These are phyloP conservation scores for Pangasius macronema DNA, from an alignment of 2,797 vertebrate species.

Conservation along the genomic window DNA sequence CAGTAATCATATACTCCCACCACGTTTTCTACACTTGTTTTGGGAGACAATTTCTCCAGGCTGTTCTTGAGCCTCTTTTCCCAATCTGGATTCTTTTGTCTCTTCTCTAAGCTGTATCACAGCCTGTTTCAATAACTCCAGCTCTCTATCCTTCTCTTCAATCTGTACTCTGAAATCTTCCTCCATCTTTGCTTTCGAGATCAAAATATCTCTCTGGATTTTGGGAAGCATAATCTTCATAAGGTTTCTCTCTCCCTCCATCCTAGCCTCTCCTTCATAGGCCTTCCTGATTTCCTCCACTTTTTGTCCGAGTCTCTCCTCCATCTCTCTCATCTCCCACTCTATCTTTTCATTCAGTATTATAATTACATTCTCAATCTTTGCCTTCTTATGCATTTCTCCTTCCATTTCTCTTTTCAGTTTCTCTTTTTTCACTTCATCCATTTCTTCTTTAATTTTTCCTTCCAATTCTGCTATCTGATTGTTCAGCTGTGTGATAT, in stretches of 20 bases:
- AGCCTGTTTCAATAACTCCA: conserved; percentile 52
- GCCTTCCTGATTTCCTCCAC: neutral
- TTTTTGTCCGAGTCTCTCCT: neutral
- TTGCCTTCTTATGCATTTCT: neutral
- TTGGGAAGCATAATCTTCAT: neutral
- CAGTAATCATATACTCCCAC: neutral
- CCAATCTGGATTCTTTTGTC: neutral
- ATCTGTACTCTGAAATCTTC: conserved; percentile 24
- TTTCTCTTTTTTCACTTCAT: neutral
- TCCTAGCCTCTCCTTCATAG: neutral
- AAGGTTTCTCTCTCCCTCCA: conserved; percentile 8
- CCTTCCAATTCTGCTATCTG: conserved; percentile 16
- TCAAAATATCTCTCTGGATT: neutral
- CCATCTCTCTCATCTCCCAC: conserved; percentile 2
- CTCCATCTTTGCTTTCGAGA: neutral
- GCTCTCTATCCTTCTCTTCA: conserved; percentile 16
- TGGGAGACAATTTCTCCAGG: neutral
- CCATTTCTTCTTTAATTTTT: neutral
- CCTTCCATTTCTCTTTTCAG: neutral
- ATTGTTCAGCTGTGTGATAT: conserved; percentile 6
- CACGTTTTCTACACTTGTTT: neutral
- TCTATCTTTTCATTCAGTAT: conserved; percentile 16
- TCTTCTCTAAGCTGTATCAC: neutral
- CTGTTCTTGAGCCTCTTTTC: neutral
- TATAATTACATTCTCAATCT: conserved; percentile 7